These are phyloP conservation scores for Scylla paramamosain DNA, from an alignment of 1,140 invertebrate genomes.

Conservation along the genomic window DNA sequence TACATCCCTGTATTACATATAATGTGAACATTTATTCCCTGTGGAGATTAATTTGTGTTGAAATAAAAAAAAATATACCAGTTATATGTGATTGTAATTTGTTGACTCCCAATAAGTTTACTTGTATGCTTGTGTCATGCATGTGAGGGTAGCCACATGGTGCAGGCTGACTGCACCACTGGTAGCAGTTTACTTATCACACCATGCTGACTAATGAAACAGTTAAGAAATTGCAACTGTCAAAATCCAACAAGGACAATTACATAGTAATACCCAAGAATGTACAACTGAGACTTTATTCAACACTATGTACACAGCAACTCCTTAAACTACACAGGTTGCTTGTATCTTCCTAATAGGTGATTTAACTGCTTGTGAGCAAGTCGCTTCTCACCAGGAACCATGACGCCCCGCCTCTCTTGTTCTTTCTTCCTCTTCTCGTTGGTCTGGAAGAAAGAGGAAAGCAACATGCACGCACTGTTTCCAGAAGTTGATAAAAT, in stretches of 20 bases:
- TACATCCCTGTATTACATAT: neutral
- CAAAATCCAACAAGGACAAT: too few relatives aligned
- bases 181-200: too few relatives aligned
- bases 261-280: too few relatives aligned
- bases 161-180: too few relatives aligned
- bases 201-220: too few relatives aligned
- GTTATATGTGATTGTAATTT: neutral
- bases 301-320: neutral
- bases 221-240: too few relatives aligned
- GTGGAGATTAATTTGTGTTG: neutral
- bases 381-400: neutral
- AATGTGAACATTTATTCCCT: neutral
- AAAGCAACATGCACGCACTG: neutral
- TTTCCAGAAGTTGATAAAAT: neutral
- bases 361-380: conserved; percentile 26
- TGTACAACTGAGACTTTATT: neutral
- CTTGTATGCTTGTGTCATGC: neutral
- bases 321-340: neutral
- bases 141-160: too few relatives aligned
- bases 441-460: neutral
- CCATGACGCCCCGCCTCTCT: neutral
- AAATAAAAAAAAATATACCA: conserved; percentile 13
- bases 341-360: neutral
- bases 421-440: neutral
- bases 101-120: neutral